A percentile compares a stretch with the other conserved stretches of the same genome.
Evolutionary conservation across 2,113 vertebrate species (phyloP).

Genomic region (Dipodomys ordii): DNA sequence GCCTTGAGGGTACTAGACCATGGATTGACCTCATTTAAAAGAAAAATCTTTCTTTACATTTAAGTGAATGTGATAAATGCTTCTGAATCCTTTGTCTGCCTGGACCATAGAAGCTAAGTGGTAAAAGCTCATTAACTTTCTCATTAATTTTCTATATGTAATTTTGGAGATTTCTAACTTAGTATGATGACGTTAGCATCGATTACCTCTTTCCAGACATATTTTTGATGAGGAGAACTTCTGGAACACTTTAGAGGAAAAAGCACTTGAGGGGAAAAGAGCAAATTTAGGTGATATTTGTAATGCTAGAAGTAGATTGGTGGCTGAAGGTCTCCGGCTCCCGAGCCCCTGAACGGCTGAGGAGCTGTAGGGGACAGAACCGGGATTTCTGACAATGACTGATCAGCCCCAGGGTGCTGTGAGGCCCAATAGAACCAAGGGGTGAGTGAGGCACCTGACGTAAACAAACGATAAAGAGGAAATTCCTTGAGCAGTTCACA

Average conservation of each 20-base stretch:
- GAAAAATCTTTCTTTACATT: not conserved
- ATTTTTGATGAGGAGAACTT: conserved; percentile 44
- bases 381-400: conserved; percentile 57
- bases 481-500: conserved; percentile 34
- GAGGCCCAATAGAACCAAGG: not conserved
- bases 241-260: conserved; percentile 44
- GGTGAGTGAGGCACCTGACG: not conserved
- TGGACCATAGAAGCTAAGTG: conserved; percentile 26
- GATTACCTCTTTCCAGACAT: conserved; percentile 55
- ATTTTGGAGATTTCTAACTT: conserved; percentile 38
- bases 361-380: conserved; percentile 38
- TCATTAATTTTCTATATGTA: conserved; percentile 5
- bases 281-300: not conserved
- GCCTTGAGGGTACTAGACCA: not conserved
- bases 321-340: conserved; percentile 56
- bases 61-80: conserved; percentile 18
- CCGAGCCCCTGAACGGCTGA: conserved; percentile 56
- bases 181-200: conserved; percentile 30
- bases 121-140: conserved; percentile 53
- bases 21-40: not conserved
- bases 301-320: conserved; percentile 37
- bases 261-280: not conserved
- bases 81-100: not conserved
- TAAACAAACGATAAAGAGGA: not conserved
- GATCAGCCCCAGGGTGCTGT: not conserved